Evolutionary conservation across 2,888 invertebrate genomes (phyloP).

Genomic region (Folsomia candida): DNA sequence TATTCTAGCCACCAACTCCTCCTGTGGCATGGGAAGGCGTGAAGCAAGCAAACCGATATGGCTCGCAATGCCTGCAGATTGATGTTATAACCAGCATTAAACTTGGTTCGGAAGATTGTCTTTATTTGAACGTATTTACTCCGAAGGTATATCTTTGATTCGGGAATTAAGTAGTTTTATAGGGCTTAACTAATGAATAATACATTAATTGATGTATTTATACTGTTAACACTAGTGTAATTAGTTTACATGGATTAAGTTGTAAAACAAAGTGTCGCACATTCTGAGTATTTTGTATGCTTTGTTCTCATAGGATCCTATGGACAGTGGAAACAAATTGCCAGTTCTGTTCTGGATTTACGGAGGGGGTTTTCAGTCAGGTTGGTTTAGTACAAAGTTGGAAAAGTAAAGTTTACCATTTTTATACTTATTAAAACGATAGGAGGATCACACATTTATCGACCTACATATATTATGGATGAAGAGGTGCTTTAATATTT

Average conservation of each 20-base stretch:
- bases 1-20: slow-evolving; percentile 28
- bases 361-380: slow-evolving; percentile 33
- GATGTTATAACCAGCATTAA: slow-evolving; percentile 40
- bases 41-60: slow-evolving; percentile 31
- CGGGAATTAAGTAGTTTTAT: background rate
- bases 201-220: background rate
- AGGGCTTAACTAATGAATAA: background rate
- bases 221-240: no score
- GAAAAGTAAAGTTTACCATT: background rate
- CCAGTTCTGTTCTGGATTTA: slow-evolving; percentile 40
- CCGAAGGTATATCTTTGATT: slow-evolving; percentile 22
- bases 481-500: slow-evolving; percentile 2
- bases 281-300: no score
- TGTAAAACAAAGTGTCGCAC: no score
- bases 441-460: slow-evolving; percentile 34
- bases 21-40: slow-evolving; percentile 36
- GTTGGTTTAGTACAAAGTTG: background rate
- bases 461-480: slow-evolving; percentile 36
- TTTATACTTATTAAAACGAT: background rate
- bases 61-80: slow-evolving; percentile 41
- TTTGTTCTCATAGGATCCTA: slow-evolving; percentile 23
- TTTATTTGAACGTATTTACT: slow-evolving; percentile 32
- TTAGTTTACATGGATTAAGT: no score
- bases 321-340: slow-evolving; percentile 17
- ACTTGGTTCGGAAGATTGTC: slow-evolving; percentile 35